A percentile compares a stretch with the other conserved stretches of the same genome.
Evolutionary conservation across 1,140 invertebrate genomes (phyloP).

Genomic region (Parasteatoda tepidariorum): DNA sequence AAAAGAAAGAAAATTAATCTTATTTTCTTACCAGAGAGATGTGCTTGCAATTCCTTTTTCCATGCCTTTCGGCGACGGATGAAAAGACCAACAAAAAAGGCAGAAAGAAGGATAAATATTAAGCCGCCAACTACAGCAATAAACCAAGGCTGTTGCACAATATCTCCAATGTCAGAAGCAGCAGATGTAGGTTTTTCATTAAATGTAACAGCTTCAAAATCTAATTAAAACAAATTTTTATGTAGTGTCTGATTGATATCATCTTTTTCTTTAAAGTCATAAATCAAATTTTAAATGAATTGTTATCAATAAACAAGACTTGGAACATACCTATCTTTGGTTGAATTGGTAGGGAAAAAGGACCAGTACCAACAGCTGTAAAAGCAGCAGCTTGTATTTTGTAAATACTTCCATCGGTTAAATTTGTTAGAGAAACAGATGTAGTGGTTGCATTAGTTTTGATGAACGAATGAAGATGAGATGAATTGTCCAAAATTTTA

Average conservation of each 20-base stretch:
- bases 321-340: slow-evolving; percentile 41
- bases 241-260: background rate
- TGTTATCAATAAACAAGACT: background rate
- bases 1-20: background rate
- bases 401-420: slow-evolving; percentile 78
- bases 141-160: slow-evolving; percentile 77
- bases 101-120: slow-evolving; percentile 76
- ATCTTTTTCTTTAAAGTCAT: background rate
- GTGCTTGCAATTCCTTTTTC: slow-evolving; percentile 65
- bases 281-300: background rate
- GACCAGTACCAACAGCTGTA: slow-evolving; percentile 78
- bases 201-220: slow-evolving; percentile 32
- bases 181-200: slow-evolving; percentile 27
- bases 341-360: slow-evolving; percentile 73
- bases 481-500: slow-evolving; percentile 75
- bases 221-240: slow-evolving; percentile 2
- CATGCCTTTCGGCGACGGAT: slow-evolving; percentile 64
- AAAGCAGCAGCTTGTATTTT: slow-evolving; percentile 80
- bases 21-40: slow-evolving; percentile 50
- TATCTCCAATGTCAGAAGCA: slow-evolving; percentile 32
- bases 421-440: slow-evolving; percentile 78
- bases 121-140: slow-evolving; percentile 78
- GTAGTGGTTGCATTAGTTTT: slow-evolving; percentile 79
- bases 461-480: slow-evolving; percentile 77
- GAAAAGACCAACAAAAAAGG: slow-evolving; percentile 72